A percentile compares a stretch with the other conserved stretches of the same genome.
These are phyloP conservation scores for Andinoacara biseriatus DNA, from an alignment of 2,113 vertebrate species.

Conservation along the genomic window DNA sequence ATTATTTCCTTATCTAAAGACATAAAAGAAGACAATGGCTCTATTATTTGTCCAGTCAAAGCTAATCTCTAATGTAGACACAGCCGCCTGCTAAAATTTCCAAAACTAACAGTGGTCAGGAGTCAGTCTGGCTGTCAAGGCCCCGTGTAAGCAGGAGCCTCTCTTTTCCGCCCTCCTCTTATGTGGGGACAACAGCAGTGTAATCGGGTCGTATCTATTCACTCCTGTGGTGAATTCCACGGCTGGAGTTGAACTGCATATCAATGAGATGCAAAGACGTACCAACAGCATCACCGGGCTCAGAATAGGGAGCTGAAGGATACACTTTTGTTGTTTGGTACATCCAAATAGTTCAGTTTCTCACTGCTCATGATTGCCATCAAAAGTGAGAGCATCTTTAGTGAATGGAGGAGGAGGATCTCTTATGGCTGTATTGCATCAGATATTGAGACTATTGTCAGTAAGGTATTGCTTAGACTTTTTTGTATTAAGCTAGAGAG, in stretches of 20 bases:
- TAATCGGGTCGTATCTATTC: background rate
- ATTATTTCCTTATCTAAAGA: background rate
- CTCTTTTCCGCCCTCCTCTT: background rate
- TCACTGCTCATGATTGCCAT: constrained; percentile 7
- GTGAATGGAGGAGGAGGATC: background rate
- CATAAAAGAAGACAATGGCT: background rate
- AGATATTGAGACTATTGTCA: background rate
- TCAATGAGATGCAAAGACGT: background rate
- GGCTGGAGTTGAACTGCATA: constrained; percentile 22
- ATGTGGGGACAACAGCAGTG: background rate
- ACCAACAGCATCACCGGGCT: background rate
- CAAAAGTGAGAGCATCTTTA: background rate
- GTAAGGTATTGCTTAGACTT: background rate
- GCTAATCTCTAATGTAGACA: background rate
- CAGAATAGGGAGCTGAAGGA: background rate
- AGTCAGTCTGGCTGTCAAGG: background rate
- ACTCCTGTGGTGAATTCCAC: background rate
- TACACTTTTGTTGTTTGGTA: background rate
- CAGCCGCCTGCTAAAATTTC: background rate
- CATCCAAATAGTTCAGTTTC: background rate
- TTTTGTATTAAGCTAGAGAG: background rate
- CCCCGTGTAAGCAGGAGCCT: background rate
- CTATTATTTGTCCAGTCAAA: background rate
- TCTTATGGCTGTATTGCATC: constrained; percentile 1
- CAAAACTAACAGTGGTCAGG: background rate